phyloP scores from a whole-genome alignment of 2,888 invertebrate species.

The Crepidodera aurea region DNA sequence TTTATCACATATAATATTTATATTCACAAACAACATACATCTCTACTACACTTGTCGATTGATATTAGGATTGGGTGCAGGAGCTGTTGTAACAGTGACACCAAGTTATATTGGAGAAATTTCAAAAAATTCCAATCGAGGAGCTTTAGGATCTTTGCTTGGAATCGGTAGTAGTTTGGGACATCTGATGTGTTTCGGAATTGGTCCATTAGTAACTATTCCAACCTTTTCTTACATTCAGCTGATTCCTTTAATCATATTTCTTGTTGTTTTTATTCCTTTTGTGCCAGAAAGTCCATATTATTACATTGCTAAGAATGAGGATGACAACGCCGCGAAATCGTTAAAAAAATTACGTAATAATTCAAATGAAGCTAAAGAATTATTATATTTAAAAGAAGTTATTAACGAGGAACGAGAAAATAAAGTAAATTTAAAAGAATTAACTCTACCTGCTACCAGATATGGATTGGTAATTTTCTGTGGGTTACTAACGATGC shows the following conservation, averaged over 20 bases:
- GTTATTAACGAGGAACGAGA: neutral
- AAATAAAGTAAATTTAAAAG: constrained; percentile 6
- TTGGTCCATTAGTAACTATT: neutral
- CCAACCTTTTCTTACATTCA: neutral
- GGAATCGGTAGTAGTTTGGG: neutral
- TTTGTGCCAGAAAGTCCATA: neutral
- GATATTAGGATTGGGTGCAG: constrained; percentile 71
- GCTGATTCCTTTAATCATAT: neutral
- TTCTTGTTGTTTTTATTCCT: neutral
- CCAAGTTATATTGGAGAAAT: neutral
- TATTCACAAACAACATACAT: constrained; percentile 63
- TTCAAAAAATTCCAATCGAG: neutral
- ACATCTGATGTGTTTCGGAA: neutral
- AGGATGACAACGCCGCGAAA: neutral
- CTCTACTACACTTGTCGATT: constrained; percentile 67
- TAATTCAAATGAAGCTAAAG: neutral
- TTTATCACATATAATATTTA: constrained; percentile 75
- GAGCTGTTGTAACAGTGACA: constrained; percentile 70
- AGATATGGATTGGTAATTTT: constrained; percentile 56
- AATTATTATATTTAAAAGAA: neutral
- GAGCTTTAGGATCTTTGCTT: neutral
- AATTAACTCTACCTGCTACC: constrained; percentile 24
- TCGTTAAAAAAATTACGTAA: neutral
- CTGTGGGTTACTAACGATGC: constrained; percentile 48
- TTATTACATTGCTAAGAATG: neutral